Evolutionary conservation across 2,797 vertebrate genomes (phyloP), one percentile per base, ranked within the genome.

Genomic region (Champsocephalus gunnari): DNA sequence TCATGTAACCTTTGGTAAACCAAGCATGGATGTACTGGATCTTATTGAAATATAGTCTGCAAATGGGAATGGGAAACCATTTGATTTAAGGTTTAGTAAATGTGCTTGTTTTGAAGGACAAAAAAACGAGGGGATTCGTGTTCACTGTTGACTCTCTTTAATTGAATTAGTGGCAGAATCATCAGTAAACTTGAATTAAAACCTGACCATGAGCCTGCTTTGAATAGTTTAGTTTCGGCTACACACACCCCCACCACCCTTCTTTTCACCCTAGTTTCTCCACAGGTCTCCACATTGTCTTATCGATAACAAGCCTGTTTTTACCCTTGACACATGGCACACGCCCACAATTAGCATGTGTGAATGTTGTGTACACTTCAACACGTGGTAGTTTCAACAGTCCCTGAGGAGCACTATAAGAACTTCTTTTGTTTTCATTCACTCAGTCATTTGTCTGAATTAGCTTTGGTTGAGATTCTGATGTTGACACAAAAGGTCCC

Each of bases 351-450:
- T 85, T 85, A 79, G 57, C 81, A 81, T 77, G 48, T 66, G 70
- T 77, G 47, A 71, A 19, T 75, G 65, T 5, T 44, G 48, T 65
- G 65, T 55, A 48, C 70, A 60, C 69, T 53, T 73, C 34, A 66
- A 82, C 84, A 68, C 5, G 14, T 55, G 64, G 59, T 63, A 0
- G 57, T 71, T 73, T 82, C 55, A 83, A 61, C 72, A 47, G 75
- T 47, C 70, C 48, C 34, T 1, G 12, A 38, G 19, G 56, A 61
- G 65, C 59, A 41, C n/a, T 32, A 47, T 45, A 57, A 83, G 65
- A 54, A 72, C 34, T 32, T 58, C 73, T 75, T 88, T 91, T 88
- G 81, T 90, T 87, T 79, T 48, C 74, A 80, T 78, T 80, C 66
- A 77, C 54, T 66, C 47, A 11, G 34, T 78, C 57, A 51, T 88